Percentiles rank a stretch among this genome's conserved stretches.
Conservation (phyloP, 2,113 vertebrate species). For the Todiramphus saurophagus region DNA sequence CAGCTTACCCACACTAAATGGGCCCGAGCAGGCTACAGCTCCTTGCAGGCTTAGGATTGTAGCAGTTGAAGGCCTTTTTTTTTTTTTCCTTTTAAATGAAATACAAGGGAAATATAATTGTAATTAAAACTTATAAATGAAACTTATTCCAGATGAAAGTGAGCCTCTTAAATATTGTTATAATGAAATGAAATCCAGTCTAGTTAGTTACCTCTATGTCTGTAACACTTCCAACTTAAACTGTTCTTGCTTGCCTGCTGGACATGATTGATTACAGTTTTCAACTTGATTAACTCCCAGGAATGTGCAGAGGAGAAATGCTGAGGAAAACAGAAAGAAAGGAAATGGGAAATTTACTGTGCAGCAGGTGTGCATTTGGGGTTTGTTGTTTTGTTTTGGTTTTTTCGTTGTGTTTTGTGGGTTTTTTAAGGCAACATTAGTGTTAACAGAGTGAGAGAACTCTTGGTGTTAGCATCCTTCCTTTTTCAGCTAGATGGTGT, state of each 20-base stretch:
- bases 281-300: conserved; percentile 57
- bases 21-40: not conserved
- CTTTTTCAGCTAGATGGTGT: not conserved
- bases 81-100: not conserved
- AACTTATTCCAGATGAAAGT: not conserved
- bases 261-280: conserved; percentile 51
- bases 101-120: not conserved
- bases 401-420: not conserved
- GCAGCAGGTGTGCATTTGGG: not conserved
- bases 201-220: not conserved
- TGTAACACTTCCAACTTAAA: conserved; percentile 21
- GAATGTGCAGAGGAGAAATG: conserved; percentile 36
- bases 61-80: not conserved
- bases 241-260: conserved; percentile 8
- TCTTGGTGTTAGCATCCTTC: not conserved
- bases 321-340: conserved; percentile 19
- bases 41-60: not conserved
- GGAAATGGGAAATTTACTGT: not conserved
- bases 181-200: conserved; percentile 13
- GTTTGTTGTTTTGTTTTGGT: not conserved
- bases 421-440: not conserved
- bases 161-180: conserved; percentile 21
- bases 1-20: not conserved
- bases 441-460: not conserved
- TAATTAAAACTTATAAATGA: not conserved